These are phyloP conservation scores for Mystacides longicornis DNA, from an alignment of 2,888 invertebrate genomes.

Conservation along the genomic window DNA sequence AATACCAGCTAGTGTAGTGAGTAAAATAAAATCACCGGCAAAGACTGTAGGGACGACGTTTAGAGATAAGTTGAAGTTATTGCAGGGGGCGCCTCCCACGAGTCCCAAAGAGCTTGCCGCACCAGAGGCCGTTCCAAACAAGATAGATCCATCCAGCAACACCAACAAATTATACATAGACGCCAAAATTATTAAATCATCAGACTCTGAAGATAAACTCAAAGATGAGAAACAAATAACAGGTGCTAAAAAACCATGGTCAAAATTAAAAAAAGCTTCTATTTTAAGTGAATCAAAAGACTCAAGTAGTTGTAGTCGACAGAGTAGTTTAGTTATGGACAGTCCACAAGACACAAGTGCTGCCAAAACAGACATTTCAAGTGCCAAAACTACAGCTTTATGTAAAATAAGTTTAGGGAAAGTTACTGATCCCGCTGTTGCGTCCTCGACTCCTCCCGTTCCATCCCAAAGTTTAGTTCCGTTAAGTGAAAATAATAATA, in stretches of 20 bases:
- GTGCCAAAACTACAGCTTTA: constrained; percentile 24
- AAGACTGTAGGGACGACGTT: constrained; percentile 45
- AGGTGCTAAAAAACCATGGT: constrained; percentile 62
- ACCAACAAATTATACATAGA: constrained; percentile 31
- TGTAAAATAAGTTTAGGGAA: constrained; percentile 22
- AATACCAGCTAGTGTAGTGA: constrained; percentile 47
- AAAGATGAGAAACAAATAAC: constrained; percentile 34
- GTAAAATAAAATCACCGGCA: constrained; percentile 48
- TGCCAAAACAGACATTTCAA: constrained; percentile 20
- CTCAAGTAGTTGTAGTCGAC: constrained; percentile 10
- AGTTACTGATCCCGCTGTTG: constrained; percentile 8
- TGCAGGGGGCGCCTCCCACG: constrained; percentile 33
- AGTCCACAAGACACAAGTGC: constrained; percentile 17
- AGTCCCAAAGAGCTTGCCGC: constrained; percentile 33
- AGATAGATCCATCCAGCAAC: constrained; percentile 30
- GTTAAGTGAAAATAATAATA: constrained; percentile 25
- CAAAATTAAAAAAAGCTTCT: constrained; percentile 68
- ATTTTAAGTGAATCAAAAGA: constrained; percentile 43
- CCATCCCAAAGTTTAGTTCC: constrained; percentile 23
- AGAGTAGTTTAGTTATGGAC: constrained; percentile 11
- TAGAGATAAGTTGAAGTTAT: constrained; percentile 44
- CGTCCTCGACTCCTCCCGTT: constrained; percentile 13
- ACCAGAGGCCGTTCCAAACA: constrained; percentile 31
- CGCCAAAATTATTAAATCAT: constrained; percentile 35
- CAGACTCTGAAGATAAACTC: constrained; percentile 27